Conservation (phyloP, 2,113 vertebrate species). For the Guaruba guarouba region DNA sequence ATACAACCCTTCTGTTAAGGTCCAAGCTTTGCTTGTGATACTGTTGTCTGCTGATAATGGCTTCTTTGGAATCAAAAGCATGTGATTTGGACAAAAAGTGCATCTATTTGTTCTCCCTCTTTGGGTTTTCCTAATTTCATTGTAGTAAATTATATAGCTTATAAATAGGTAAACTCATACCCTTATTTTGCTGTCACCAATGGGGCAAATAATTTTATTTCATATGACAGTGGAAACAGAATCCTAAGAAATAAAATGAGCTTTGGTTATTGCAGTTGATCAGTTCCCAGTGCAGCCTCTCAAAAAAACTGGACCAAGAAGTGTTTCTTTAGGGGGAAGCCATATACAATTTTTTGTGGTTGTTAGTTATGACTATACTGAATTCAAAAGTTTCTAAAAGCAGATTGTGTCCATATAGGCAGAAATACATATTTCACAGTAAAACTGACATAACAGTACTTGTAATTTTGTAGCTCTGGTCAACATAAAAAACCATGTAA, state of each 20-base stretch:
- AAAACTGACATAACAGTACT: background rate
- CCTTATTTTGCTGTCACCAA: background rate
- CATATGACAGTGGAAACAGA: background rate
- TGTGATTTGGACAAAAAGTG: background rate
- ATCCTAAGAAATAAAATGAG: background rate
- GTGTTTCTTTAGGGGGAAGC: background rate
- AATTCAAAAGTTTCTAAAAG: conserved; percentile 21
- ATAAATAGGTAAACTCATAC: background rate
- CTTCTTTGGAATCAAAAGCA: background rate
- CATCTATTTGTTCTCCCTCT: background rate
- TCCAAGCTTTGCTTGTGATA: background rate
- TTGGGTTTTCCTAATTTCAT: background rate
- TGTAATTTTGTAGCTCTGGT: background rate
- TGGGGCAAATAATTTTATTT: background rate
- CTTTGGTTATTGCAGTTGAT: background rate
- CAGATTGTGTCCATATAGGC: background rate
- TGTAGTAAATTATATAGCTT: background rate
- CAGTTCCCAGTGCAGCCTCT: background rate
- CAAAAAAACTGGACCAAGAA: background rate
- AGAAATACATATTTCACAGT: background rate
- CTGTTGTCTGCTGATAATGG: background rate
- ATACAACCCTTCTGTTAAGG: background rate
- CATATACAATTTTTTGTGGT: background rate
- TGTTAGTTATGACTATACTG: background rate
- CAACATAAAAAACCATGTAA: background rate